Conservation (phyloP, 2,888 invertebrate genomes). For the Miltochrista miniata region DNA sequence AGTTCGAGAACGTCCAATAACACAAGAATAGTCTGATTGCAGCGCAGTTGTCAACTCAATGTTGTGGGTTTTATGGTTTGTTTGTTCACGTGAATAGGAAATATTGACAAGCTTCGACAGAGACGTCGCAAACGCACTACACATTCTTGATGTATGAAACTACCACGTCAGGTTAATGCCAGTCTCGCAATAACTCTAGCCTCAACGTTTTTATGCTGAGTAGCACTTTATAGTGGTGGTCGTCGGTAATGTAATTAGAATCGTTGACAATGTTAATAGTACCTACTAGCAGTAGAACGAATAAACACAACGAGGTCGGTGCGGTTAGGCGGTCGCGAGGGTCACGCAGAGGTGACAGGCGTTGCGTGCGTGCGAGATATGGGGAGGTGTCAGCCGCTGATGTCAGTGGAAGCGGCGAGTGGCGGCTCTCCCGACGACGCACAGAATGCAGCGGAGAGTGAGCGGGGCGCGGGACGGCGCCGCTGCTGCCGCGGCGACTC, state of each 20-base stretch:
- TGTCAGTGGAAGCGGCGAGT: slow-evolving; percentile 62
- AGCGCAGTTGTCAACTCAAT: background rate
- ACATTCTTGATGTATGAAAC: slow-evolving; percentile 15
- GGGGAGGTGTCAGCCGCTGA: slow-evolving; percentile 64
- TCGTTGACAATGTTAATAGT: slow-evolving; percentile 21
- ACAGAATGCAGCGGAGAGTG: slow-evolving; percentile 69
- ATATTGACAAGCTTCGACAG: background rate
- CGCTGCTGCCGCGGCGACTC: slow-evolving; percentile 57
- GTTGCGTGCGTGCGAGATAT: slow-evolving; percentile 62
- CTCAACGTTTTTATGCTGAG: slow-evolving; percentile 10
- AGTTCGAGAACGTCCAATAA: too few relatives aligned
- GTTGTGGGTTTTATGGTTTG: background rate
- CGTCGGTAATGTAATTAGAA: slow-evolving; percentile 27
- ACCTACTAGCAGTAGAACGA: slow-evolving; percentile 17
- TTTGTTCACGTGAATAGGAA: background rate
- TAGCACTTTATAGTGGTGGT: slow-evolving; percentile 5
- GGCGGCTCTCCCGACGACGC: slow-evolving; percentile 63
- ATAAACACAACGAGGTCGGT: slow-evolving; percentile 36
- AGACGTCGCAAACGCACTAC: background rate
- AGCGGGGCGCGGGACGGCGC: slow-evolving; percentile 70
- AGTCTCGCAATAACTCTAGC: background rate
- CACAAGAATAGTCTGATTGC: too few relatives aligned
- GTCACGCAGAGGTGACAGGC: slow-evolving; percentile 72
- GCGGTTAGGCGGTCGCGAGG: slow-evolving; percentile 51
- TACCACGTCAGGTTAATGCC: slow-evolving; percentile 2